Base-by-base conservation (phyloP, 2,888 invertebrate genomes). In the Herminia tarsipennalis region DNA sequence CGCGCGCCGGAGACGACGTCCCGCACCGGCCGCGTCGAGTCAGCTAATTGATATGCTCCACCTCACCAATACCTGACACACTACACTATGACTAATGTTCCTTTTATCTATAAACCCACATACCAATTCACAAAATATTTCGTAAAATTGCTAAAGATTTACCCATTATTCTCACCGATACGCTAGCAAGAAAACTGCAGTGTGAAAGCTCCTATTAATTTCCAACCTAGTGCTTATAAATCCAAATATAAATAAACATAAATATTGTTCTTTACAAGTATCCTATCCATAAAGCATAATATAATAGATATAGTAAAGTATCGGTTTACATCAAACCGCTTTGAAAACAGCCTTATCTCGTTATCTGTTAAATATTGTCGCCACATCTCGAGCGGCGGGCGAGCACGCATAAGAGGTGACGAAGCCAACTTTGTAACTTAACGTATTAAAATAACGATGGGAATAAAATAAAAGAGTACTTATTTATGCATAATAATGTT, bases 401-500 rank as follows among this genome's bases (percentile, higher is more conserved):
- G 69, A 69, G 67, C 69, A 72, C 67, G 68, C 66, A 58, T 54
- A 65, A 70, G 79, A 87, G 87, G 88, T 89, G 89, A 86, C 86
- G 78, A 84, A 82, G 80, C 75, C 75, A 70, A 72, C 76, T 79
- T 73, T 73, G 70, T 81, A 79, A 76, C 77, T 73, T 65, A 79
- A 77, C 73, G 63, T 83, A 83, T 86, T 85, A 86, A 86, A 86
- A 79, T 87, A 88, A 88, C 87, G 85, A 86, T 82, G 81, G 73
- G 77, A 83, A 86, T 86, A 83, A 88, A 86, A 87, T 86, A 87
- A 88, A 86, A 78, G 73, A 76, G 78, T 83, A 84, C 78, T 85
- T 88, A 86, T 86, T 85, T 88, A 87, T 83, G 83, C 83, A 84
- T 89, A 86, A 87, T 88, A 87, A 86, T 83, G 84, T 79, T 80